phyloP scores from a whole-genome alignment of 1,140 invertebrate genomes.

The Lepidotrigona ventralis region DNA sequence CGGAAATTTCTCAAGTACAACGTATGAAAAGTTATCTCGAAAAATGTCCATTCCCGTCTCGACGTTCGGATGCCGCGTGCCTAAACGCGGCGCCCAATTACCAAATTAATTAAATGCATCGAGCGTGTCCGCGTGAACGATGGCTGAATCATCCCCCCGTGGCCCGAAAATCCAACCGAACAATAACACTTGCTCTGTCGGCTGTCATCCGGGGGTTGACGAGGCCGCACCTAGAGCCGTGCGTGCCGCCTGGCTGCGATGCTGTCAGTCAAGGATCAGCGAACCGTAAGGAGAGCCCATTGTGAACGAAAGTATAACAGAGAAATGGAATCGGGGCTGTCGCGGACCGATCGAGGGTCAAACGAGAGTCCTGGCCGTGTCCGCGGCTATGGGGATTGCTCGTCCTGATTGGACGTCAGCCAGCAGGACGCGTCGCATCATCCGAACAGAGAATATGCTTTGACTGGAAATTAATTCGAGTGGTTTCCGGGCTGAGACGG shows the following conservation, averaged over 20 bases:
- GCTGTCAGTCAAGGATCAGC: constrained; percentile 77
- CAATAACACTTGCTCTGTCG: constrained; percentile 75
- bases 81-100: constrained; percentile 24
- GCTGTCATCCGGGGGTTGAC: constrained; percentile 69
- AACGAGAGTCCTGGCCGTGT: constrained; percentile 18
- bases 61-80: constrained; percentile 6
- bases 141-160: constrained; percentile 39
- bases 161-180: constrained; percentile 68
- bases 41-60: not conserved
- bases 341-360: constrained; percentile 39
- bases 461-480: constrained; percentile 80
- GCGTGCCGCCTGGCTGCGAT: constrained; percentile 68
- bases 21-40: not conserved
- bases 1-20: not conserved
- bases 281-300: constrained; percentile 75
- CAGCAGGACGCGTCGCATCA: constrained; percentile 56
- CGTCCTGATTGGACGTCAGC: constrained; percentile 75
- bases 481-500: constrained; percentile 70
- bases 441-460: constrained; percentile 76
- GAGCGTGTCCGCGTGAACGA: constrained; percentile 6
- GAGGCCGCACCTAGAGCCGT: constrained; percentile 57
- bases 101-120: constrained; percentile 43
- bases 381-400: constrained; percentile 50
- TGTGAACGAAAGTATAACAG: constrained; percentile 74
- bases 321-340: constrained; percentile 71